Conservation (phyloP, 2,113 vertebrate genomes). For the Muntiacus reevesi region DNA sequence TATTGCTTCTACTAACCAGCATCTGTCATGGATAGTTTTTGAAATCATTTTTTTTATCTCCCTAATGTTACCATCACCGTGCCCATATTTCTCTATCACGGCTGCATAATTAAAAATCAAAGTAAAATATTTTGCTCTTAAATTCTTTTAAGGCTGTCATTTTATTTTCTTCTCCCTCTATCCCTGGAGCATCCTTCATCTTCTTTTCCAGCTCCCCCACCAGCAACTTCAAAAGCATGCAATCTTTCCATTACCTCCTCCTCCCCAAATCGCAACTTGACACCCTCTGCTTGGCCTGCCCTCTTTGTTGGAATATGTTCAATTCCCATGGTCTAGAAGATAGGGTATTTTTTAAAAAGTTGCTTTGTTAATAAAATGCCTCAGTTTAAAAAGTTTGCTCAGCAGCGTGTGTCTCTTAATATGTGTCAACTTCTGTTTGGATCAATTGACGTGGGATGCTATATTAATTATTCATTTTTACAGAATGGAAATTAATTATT, state of each 20-base stretch:
- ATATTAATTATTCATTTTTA: constrained; percentile 86
- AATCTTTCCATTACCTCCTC: background rate
- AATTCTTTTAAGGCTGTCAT: constrained; percentile 18
- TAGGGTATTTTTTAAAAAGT: constrained; percentile 33
- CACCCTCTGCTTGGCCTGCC: background rate
- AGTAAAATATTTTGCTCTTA: background rate
- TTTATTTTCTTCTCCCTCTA: background rate
- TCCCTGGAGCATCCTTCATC: background rate
- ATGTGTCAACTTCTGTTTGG: constrained; percentile 77
- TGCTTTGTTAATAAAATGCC: constrained; percentile 63
- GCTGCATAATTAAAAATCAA: constrained; percentile 45
- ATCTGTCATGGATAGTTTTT: background rate
- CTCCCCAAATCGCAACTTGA: background rate
- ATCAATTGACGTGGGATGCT: constrained; percentile 75
- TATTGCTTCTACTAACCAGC: accelerated
- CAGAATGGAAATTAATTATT: constrained; percentile 88
- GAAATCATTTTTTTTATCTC: background rate
- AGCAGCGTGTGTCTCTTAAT: constrained; percentile 56
- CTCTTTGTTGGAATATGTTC: constrained; percentile 52
- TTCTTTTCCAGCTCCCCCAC: background rate
- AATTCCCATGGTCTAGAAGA: constrained; percentile 53
- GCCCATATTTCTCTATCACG: background rate
- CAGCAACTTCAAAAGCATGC: background rate
- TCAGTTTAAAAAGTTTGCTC: constrained; percentile 73
- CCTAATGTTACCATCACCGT: background rate